Evolutionary conservation across 2,888 invertebrate genomes (phyloP).

Genomic region (Stenotaenia linearis): DNA sequence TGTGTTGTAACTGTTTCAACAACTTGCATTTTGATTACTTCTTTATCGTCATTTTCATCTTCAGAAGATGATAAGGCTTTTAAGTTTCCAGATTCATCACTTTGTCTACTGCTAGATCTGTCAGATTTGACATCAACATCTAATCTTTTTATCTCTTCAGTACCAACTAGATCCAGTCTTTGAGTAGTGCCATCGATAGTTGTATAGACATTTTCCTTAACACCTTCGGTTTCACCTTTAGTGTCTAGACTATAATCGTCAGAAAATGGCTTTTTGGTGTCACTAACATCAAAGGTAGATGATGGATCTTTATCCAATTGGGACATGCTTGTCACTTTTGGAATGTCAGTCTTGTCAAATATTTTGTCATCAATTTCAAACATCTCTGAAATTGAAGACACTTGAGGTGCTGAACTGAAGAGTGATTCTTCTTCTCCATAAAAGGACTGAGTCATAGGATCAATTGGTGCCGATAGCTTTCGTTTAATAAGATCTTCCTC

Average conservation of each 20-base stretch:
- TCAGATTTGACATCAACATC: neutral
- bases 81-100: neutral
- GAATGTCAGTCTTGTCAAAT: conserved; percentile 24
- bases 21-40: neutral
- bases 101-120: neutral
- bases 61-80: neutral
- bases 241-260: conserved; percentile 5
- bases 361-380: neutral
- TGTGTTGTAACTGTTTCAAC: neutral
- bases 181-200: conserved; percentile 31
- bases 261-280: conserved; percentile 3
- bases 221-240: neutral
- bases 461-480: conserved; percentile 27
- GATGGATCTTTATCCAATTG: conserved; percentile 5
- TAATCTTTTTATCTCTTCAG: neutral
- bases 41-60: neutral
- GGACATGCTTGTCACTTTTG: conserved; percentile 28
- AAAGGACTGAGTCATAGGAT: conserved; percentile 37
- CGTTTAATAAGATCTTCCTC: neutral
- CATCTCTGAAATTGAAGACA: neutral
- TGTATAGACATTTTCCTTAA: conserved; percentile 28
- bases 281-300: neutral
- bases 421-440: conserved; percentile 34
- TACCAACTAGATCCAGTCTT: conserved; percentile 27
- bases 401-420: conserved; percentile 20